Percentiles rank a stretch among this genome's conserved stretches.
Conservation (phyloP, 2,888 invertebrate species). For the Kuschelorhynchus macadamiae region DNA sequence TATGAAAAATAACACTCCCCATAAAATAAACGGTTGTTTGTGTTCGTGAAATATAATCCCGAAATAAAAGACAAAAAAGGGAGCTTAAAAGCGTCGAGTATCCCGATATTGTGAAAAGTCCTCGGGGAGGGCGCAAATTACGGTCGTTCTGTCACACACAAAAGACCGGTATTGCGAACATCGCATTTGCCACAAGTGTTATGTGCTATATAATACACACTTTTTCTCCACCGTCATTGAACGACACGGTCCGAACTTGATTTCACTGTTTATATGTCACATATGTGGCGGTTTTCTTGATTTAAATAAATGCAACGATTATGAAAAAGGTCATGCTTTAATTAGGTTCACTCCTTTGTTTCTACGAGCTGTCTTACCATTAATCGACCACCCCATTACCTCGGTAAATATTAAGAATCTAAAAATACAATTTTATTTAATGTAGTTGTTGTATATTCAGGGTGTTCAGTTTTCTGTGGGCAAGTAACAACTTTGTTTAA, state of each 20-base stretch:
- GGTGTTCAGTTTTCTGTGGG: no score
- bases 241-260: slow-evolving; percentile 12
- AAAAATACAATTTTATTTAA: no score
- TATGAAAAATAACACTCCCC: not conserved
- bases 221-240: slow-evolving; percentile 26
- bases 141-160: slow-evolving; percentile 32
- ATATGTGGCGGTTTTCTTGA: no score
- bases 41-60: slow-evolving; percentile 33
- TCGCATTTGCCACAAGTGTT: slow-evolving; percentile 41
- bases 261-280: slow-evolving; percentile 10
- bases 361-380: no score
- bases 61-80: slow-evolving; percentile 37
- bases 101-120: slow-evolving; percentile 35
- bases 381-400: no score
- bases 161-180: slow-evolving; percentile 31
- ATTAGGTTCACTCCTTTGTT: no score
- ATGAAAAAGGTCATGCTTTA: no score
- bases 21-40: slow-evolving; percentile 12
- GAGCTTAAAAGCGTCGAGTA: slow-evolving; percentile 45
- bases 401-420: no score
- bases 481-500: no score
- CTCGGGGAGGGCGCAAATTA: slow-evolving; percentile 43
- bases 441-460: no score
- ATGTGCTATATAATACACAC: slow-evolving; percentile 24
- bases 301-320: no score